Evolutionary conservation across 1,140 invertebrate genomes (phyloP), one percentile per base, ranked within the genome.

Genomic region (Oryzaephilus surinamensis): DNA sequence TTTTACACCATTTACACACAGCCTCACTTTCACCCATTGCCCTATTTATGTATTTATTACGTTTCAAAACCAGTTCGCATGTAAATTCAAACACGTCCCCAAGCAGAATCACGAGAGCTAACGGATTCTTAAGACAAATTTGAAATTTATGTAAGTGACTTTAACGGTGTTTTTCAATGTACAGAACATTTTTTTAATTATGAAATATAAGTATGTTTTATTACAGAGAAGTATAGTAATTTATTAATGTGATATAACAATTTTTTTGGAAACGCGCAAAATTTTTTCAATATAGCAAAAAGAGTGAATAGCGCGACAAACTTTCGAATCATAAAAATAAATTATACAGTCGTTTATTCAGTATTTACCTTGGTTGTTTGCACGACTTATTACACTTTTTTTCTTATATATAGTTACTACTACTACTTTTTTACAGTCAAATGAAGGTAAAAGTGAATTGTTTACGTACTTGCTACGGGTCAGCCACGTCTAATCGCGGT

Each of bases 1-100:
- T 35, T 45, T 38, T 35, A 23, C 43, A 46, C 43, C 38, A 41
- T 38, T 41, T 41, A 30, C 17, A 41, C 16, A n/a, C 26, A 34
- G 28, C 12, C 36, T 46, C 45, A 50, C 48, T 50, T 50, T 50
- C 48, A 50, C 48, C 45, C 32, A 44, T 41, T 47, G 48, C 48
- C 48, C 48, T 38, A 47, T 50, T 44, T 50, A 40, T 41, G 12
- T 21, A 29, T 14, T 13, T 6, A n/a, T 16, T 33, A 33, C n/a
- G 12, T 21, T 19, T 11, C 24, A 18, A 31, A 36, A 38, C 36
- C 24, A 27, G 14, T 33, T 20, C 31, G 31, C 16, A 7, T 19
- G 27, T 38, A 21, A 20, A 21, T 29, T 18, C 12, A 19, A 24
- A n/a, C 14, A 8, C 20, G 19, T 18, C 14, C 32, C 3, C 4